Percentiles rank a stretch among this genome's conserved stretches.
These are phyloP conservation scores for Xenopus petersii DNA, from an alignment of 2,797 vertebrate species.

Conservation along the genomic window DNA sequence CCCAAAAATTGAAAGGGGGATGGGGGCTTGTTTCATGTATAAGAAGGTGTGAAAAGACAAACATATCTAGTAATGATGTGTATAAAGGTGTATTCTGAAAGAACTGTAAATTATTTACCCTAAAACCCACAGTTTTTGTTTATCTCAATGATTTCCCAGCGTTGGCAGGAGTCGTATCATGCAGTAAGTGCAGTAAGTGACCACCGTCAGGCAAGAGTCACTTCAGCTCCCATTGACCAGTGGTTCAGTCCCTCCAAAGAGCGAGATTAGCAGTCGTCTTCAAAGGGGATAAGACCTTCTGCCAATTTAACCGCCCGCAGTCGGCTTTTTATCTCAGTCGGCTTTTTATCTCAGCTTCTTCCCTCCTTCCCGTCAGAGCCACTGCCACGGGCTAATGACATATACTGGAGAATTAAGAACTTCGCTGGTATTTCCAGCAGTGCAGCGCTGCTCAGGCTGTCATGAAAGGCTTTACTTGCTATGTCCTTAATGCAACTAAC, in stretches of 20 bases:
- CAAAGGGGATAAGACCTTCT: conserved; percentile 43
- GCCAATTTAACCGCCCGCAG: conserved; percentile 43
- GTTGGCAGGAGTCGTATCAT: too few species aligned
- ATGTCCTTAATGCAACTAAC: neutral
- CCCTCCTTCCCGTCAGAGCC: conserved; percentile 42
- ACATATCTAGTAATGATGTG: too few species aligned
- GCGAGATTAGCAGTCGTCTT: conserved; percentile 37
- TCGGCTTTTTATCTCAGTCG: conserved; percentile 47
- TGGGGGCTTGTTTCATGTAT: too few species aligned
- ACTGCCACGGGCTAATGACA: conserved; percentile 36
- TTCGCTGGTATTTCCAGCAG: neutral
- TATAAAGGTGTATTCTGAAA: too few species aligned
- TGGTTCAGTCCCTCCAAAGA: neutral
- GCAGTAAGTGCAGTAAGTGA: too few species aligned
- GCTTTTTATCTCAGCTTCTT: conserved; percentile 51
- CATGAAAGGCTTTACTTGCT: neutral
- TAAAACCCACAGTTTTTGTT: too few species aligned
- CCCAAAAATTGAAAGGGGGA: too few species aligned
- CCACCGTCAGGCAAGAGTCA: neutral
- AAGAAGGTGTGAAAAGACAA: too few species aligned
- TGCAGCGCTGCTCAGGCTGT: neutral
- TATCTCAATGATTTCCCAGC: too few species aligned
- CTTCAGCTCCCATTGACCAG: neutral
- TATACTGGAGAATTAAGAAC: conserved; percentile 10
- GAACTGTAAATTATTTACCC: too few species aligned